Percentiles rank a stretch among this genome's conserved stretches.
These are phyloP conservation scores for Teleiodes luculella DNA, from an alignment of 2,888 invertebrate species.

Conservation along the genomic window DNA sequence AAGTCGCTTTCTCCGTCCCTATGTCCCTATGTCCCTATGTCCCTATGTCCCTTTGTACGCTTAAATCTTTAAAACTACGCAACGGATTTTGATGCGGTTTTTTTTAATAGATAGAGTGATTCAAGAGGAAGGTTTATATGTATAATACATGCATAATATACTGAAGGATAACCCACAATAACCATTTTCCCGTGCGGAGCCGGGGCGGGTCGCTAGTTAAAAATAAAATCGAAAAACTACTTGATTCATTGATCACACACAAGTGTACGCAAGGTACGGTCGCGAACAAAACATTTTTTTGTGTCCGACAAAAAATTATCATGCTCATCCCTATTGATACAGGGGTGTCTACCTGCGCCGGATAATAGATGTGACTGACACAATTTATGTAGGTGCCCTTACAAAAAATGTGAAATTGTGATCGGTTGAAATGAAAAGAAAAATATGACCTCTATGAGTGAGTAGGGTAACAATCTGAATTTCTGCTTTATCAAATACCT, in stretches of 20 bases:
- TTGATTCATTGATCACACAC: neutral
- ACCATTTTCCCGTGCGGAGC: too few species aligned
- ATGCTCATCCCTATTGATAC: neutral
- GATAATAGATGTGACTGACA: neutral
- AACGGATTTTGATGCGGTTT: too few species aligned
- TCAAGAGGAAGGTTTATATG: too few species aligned
- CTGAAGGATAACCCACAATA: too few species aligned
- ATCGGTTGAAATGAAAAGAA: neutral
- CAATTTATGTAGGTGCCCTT: neutral
- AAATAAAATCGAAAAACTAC: neutral
- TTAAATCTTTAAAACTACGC: too few species aligned
- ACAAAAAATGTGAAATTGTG: neutral
- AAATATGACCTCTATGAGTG: neutral
- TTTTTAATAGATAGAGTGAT: too few species aligned
- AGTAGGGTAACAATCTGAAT: too few species aligned
- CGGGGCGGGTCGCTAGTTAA: too few species aligned
- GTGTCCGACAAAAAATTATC: neutral
- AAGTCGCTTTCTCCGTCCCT: too few species aligned
- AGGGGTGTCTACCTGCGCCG: constrained; percentile 1
- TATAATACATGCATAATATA: too few species aligned
- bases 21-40: neutral
- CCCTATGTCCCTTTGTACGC: too few species aligned
- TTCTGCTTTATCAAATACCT: too few species aligned
- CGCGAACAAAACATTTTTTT: neutral
- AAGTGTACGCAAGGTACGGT: constrained; percentile 4